Evolutionary conservation across 2,888 invertebrate species (phyloP).

Genomic region (Galeruca laticollis): DNA sequence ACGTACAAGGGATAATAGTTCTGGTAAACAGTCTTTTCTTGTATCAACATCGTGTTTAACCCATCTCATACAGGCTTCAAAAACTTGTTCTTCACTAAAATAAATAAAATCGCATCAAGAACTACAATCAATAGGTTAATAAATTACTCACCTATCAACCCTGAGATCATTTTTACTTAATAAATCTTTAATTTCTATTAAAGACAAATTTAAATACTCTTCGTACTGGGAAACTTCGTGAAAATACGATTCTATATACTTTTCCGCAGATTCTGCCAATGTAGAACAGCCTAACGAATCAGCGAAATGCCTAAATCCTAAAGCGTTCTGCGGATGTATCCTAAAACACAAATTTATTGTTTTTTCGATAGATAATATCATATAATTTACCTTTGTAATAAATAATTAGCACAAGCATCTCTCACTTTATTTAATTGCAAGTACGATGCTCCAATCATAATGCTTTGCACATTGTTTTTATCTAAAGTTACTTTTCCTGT

Average conservation of each 20-base stretch:
- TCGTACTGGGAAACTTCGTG: constrained; percentile 80
- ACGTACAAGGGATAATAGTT: constrained; percentile 80
- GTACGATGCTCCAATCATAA: constrained; percentile 88
- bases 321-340: constrained; percentile 83
- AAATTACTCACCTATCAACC: constrained; percentile 68
- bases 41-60: constrained; percentile 73
- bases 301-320: constrained; percentile 84
- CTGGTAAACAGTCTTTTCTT: constrained; percentile 74
- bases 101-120: background rate
- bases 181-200: constrained; percentile 76
- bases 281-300: constrained; percentile 80
- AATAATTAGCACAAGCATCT: constrained; percentile 85
- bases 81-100: constrained; percentile 81
- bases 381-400: constrained; percentile 77
- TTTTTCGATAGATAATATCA: too few species aligned
- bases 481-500: constrained; percentile 82
- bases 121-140: background rate
- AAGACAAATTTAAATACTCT: constrained; percentile 77
- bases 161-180: constrained; percentile 82
- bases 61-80: constrained; percentile 88
- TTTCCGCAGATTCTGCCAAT: constrained; percentile 80
- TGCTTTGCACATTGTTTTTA: constrained; percentile 83
- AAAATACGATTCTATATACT: constrained; percentile 85
- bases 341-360: constrained; percentile 69
- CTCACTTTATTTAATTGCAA: constrained; percentile 83